phyloP scores from a whole-genome alignment of 2,797 vertebrate species.

The Chloroceryle inda region DNA sequence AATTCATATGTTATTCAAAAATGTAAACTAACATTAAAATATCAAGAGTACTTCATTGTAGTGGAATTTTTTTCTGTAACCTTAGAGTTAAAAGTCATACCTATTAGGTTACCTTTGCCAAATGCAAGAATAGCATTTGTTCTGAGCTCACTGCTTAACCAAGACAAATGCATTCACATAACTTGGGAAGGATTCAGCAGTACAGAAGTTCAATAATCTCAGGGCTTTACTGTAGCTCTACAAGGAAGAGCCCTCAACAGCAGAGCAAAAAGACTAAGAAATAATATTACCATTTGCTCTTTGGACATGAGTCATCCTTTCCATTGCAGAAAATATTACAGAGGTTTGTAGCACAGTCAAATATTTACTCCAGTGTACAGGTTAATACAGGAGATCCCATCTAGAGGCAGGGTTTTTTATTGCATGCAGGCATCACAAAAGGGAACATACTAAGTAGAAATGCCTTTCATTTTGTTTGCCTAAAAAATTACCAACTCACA shows the following conservation, averaged over 20 bases:
- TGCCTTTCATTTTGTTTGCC: neutral
- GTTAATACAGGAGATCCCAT: neutral
- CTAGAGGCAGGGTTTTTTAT: neutral
- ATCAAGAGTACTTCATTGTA: neutral
- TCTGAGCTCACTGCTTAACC: neutral
- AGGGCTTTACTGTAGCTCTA: neutral
- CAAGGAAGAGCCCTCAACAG: neutral
- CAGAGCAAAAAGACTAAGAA: neutral
- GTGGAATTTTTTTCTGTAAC: neutral
- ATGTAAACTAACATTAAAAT: neutral
- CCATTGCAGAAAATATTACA: conserved; percentile 36
- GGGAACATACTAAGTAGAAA: neutral
- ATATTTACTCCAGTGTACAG: conserved; percentile 48
- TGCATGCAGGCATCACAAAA: neutral
- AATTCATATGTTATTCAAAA: neutral
- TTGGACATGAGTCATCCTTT: conserved; percentile 63
- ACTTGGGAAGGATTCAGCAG: neutral
- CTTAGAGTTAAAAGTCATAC: neutral
- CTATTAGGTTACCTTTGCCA: neutral
- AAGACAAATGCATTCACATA: neutral
- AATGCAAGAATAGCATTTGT: neutral
- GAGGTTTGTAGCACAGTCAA: conserved; percentile 20
- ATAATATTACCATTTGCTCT: neutral
- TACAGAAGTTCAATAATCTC: neutral
- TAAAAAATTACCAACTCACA: neutral